Evolutionary conservation across 2,113 vertebrate species (phyloP).

Genomic region (Echinops telfairi): DNA sequence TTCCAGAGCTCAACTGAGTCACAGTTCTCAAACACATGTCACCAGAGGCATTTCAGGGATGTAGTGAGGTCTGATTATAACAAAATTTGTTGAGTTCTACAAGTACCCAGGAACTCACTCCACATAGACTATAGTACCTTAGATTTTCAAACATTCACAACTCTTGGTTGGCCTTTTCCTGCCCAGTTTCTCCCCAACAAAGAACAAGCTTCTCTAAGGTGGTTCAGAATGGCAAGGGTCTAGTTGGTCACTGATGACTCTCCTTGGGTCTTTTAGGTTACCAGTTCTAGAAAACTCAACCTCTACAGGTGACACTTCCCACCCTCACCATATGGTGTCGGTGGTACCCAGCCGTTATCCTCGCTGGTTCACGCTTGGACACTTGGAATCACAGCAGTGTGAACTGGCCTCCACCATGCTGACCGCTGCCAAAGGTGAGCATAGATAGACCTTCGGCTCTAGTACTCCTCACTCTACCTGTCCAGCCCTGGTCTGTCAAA

Average conservation of each 20-base stretch:
- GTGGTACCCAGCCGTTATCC: slow-evolving; percentile 97
- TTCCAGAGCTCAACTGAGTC: slow-evolving; percentile 30
- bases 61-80: slow-evolving; percentile 9
- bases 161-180: slow-evolving; percentile 15
- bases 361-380: slow-evolving; percentile 98
- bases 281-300: slow-evolving; percentile 96
- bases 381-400: slow-evolving; percentile 99
- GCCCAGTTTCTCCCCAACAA: slow-evolving; percentile 61
- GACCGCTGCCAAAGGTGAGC: slow-evolving; percentile 95
- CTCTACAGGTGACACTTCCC: slow-evolving; percentile 92
- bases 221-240: neutral
- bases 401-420: slow-evolving; percentile 99
- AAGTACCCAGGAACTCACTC: slow-evolving; percentile 33
- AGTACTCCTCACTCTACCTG: neutral
- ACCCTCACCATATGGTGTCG: slow-evolving; percentile 97
- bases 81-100: slow-evolving; percentile 72
- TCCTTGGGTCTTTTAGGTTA: slow-evolving; percentile 88
- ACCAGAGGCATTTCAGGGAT: neutral
- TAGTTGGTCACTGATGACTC: slow-evolving; percentile 69
- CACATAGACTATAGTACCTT: slow-evolving; percentile 43
- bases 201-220: slow-evolving; percentile 59
- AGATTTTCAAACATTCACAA: slow-evolving; percentile 69
- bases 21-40: neutral
- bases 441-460: slow-evolving; percentile 14
- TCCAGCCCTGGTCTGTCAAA: neutral